Percentiles rank a stretch among this genome's conserved stretches.
Conservation (phyloP, 2,797 vertebrate genomes). For the Lemur catta region DNA sequence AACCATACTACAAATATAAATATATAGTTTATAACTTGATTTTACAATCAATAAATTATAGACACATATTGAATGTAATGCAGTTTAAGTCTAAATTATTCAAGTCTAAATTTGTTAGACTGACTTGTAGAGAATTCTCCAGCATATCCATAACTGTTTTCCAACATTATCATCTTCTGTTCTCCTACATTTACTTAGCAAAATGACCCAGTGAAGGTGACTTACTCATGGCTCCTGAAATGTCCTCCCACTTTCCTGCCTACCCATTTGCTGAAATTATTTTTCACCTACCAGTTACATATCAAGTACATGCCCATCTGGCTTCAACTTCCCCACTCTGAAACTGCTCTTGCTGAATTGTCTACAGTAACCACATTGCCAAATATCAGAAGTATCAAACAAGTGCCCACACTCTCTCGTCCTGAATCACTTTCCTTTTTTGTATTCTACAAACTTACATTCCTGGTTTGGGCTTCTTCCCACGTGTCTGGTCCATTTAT, state of each 20-base stretch:
- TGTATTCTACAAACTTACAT: neutral
- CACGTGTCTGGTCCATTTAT: neutral
- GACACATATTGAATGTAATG: neutral
- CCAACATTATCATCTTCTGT: neutral
- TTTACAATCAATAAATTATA: neutral
- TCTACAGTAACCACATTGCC: neutral
- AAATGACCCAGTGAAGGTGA: neutral
- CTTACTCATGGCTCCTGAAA: neutral
- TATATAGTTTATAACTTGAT: neutral
- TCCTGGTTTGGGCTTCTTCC: neutral
- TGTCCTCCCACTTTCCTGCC: neutral
- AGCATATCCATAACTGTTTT: neutral
- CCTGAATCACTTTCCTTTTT: neutral
- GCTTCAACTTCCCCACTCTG: neutral
- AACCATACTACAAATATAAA: neutral
- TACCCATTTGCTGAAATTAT: neutral
- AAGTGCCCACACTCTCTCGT: neutral
- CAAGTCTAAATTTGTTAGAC: neutral
- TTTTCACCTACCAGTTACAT: neutral
- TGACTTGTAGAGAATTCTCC: neutral
- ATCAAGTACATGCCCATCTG: neutral
- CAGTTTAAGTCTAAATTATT: neutral
- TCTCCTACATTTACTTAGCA: neutral
- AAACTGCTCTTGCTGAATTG: neutral
- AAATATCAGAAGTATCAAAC: neutral